Evolutionary conservation across 2,113 vertebrate genomes (phyloP), one percentile per base, ranked within the genome.

Genomic region (Axis porcinus): DNA sequence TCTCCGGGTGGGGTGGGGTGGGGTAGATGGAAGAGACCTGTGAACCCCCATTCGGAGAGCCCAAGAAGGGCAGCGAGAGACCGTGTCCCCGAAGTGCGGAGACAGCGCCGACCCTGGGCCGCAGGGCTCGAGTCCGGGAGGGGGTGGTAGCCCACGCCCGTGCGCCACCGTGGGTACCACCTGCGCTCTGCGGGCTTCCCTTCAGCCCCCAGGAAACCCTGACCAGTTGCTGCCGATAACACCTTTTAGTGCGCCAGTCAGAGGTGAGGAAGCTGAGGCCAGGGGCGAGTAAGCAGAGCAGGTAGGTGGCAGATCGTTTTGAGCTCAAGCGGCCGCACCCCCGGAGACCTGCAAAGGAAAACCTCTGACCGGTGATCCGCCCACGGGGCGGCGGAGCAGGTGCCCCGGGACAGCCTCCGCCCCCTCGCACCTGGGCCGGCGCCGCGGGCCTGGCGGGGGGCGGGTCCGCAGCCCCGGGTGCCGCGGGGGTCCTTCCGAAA

Each of bases 111-210:
- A 12, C n/a, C 45, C 55, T 36, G 47, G 50, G 2, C 58, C 57
- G 89, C n/a, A 8, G 36, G 55, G 3, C 55, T 6, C 25, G 4
- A 36, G 55, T 7, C 64, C 64, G 8, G 33, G 17, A 67, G 9
- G 33, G n/a, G 54, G n/a, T 16, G 36, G 67, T 55, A 23, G 36
- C 28, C 14, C 62, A 0, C 5, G 2, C 11, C 6, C 0, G 6
- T 1, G 57, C 3, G 36, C 47, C 11, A 1, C 40, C 16, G 8
- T 6, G 13, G 74, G 10, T 4, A 7, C 76, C n/a, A 19, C 6
- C 36, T 15, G 76, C 36, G 1, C 50, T 14, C 36, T 3, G 4
- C 47, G 76, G 2, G 36, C 8, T 8, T 10, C 45, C 33, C 12
- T 19, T 8, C n/a, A n/a, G 27, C 30, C 13, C 58, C 21, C 27